Percentiles rank a stretch among this genome's conserved stretches.
Conservation (phyloP, 2,113 vertebrate species). For the Sinocyclocheilus anophthalmus region DNA sequence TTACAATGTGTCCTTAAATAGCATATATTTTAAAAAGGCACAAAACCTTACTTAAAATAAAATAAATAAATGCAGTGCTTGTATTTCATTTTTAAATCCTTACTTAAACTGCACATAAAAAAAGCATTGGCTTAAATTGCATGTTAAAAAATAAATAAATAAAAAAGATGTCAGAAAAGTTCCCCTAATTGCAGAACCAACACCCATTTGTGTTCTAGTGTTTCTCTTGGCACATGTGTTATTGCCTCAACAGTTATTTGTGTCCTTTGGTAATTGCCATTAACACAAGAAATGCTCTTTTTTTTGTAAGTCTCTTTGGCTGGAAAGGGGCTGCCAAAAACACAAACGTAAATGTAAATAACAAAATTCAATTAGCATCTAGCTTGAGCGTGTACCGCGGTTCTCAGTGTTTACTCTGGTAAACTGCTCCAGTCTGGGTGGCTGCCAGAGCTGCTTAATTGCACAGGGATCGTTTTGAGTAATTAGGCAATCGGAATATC, state of each 20-base stretch:
- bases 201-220: not conserved
- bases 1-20: too few relatives aligned
- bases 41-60: too few relatives aligned
- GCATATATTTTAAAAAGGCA: too few relatives aligned
- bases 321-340: not conserved
- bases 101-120: not conserved
- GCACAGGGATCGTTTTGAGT: constrained; percentile 57
- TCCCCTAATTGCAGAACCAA: not conserved
- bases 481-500: constrained; percentile 60
- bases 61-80: too few relatives aligned
- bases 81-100: not conserved
- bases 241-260: not conserved
- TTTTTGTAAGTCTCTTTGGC: not conserved
- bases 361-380: constrained; percentile 10
- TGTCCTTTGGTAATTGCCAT: not conserved
- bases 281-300: constrained; percentile 10
- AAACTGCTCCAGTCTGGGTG: constrained; percentile 43
- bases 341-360: constrained; percentile 13
- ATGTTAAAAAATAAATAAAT: not conserved
- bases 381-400: not conserved
- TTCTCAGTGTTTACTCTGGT: constrained; percentile 12
- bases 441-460: constrained; percentile 53
- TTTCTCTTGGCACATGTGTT: not conserved
- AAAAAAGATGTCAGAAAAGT: not conserved
- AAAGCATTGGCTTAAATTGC: not conserved